Conservation (phyloP, 1,140 invertebrate genomes). For the Andricus grossulariae region DNA sequence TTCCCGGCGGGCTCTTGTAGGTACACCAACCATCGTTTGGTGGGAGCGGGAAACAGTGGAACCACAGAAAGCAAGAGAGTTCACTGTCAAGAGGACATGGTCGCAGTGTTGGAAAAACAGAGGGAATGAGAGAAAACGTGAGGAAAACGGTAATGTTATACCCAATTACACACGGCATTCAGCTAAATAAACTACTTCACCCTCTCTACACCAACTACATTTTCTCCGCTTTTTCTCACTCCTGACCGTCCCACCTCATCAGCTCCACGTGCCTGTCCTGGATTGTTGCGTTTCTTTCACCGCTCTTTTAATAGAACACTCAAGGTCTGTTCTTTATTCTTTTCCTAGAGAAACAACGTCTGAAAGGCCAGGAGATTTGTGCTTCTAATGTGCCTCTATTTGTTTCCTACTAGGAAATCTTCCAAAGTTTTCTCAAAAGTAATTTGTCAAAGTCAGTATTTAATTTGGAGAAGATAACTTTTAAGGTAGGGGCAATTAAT, state of each 20-base stretch:
- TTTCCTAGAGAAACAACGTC: no score
- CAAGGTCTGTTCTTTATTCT: neutral
- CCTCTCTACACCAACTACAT: slow-evolving; percentile 29
- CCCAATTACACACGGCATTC: slow-evolving; percentile 64
- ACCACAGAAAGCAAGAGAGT: slow-evolving; percentile 34
- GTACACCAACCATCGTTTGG: slow-evolving; percentile 52
- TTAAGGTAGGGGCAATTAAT: no score
- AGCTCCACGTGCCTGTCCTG: neutral
- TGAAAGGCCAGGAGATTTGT: no score
- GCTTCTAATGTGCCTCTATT: no score
- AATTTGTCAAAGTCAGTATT: no score
- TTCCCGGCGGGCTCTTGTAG: slow-evolving; percentile 67
- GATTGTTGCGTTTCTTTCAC: slow-evolving; percentile 28
- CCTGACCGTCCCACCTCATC: slow-evolving; percentile 11
- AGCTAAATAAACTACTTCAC: slow-evolving; percentile 54
- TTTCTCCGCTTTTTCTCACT: neutral
- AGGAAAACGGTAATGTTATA: slow-evolving; percentile 53
- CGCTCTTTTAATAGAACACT: neutral
- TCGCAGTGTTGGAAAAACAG: slow-evolving; percentile 35
- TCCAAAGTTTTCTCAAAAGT: no score
- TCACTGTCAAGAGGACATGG: slow-evolving; percentile 34
- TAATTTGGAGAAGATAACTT: no score
- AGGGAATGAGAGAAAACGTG: slow-evolving; percentile 33
- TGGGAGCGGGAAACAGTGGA: slow-evolving; percentile 48
- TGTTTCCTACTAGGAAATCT: no score